phyloP scores from a whole-genome alignment of 2,797 vertebrate species.

The Nannoperca obscura region DNA sequence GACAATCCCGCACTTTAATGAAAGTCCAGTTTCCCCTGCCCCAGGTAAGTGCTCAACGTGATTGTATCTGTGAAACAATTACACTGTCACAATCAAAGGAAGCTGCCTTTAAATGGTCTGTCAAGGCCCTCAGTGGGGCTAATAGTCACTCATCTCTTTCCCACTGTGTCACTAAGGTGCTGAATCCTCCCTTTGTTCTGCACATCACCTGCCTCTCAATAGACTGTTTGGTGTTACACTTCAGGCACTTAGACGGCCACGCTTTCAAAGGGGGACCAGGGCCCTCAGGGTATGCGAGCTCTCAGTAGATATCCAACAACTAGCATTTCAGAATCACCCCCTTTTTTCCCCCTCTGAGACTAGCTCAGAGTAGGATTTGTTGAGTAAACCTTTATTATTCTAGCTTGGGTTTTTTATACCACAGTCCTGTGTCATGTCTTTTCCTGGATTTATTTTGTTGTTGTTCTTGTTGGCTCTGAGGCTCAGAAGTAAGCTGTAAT shows the following conservation, averaged over 20 bases:
- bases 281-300: conserved; percentile 73
- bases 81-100: conserved; percentile 94
- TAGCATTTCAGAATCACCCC: conserved; percentile 53
- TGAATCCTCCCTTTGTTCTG: conserved; percentile 89
- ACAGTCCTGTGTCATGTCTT: conserved; percentile 43
- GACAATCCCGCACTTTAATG: conserved; percentile 87
- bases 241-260: conserved; percentile 86
- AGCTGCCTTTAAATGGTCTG: conserved; percentile 87
- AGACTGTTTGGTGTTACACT: conserved; percentile 88
- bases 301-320: conserved; percentile 73
- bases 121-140: conserved; percentile 84
- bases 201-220: conserved; percentile 89
- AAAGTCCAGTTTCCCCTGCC: conserved; percentile 90
- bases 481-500: conserved; percentile 64
- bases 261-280: conserved; percentile 76
- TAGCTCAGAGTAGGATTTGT: conserved; percentile 49
- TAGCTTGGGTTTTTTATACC: conserved; percentile 32
- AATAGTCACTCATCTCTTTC: conserved; percentile 89
- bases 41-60: conserved; percentile 85
- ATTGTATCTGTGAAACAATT: conserved; percentile 91
- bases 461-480: conserved; percentile 25
- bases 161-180: conserved; percentile 86
- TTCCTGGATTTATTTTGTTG: conserved; percentile 27
- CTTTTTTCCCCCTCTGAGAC: conserved; percentile 23
- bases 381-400: conserved; percentile 50